These are phyloP conservation scores for Cardiocondyla obscurior DNA, from an alignment of 1,140 invertebrate species.

Conservation along the genomic window DNA sequence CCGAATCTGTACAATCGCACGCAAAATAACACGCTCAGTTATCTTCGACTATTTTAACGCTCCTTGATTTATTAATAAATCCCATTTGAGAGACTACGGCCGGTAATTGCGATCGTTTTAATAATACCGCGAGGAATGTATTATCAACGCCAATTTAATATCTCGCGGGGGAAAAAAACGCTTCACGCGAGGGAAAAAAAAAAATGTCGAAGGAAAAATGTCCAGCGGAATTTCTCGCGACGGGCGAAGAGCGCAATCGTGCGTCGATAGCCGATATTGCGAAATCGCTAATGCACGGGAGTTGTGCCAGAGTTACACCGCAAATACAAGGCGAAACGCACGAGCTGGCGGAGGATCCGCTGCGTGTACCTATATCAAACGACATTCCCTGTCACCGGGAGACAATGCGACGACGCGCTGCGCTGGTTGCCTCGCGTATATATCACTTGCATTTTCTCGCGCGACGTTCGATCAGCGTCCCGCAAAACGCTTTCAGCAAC, in stretches of 20 bases:
- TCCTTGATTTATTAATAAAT: too few relatives aligned
- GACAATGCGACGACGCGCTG: conserved; percentile 61
- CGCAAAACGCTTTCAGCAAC: conserved; percentile 49
- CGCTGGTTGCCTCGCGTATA: conserved; percentile 27
- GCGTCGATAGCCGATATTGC: conserved; percentile 39
- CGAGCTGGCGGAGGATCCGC: not conserved
- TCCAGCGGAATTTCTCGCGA: not conserved
- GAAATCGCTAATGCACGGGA: conserved; percentile 56
- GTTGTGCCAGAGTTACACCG: not conserved
- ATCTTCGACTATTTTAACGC: not conserved
- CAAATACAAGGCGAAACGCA: not conserved
- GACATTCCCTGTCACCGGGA: conserved; percentile 53
- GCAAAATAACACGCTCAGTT: not conserved
- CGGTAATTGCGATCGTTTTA: not conserved
- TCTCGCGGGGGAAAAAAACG: not conserved
- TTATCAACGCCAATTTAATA: not conserved
- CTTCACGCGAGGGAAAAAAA: not conserved
- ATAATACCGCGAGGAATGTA: not conserved
- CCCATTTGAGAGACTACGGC: too few relatives aligned
- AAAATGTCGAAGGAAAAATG: not conserved
- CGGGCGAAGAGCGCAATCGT: conserved; percentile 32
- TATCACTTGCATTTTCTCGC: conserved; percentile 34
- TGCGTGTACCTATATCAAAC: conserved; percentile 33
- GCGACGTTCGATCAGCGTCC: not conserved
- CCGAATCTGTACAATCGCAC: not conserved